Conservation (phyloP, 2,113 vertebrate genomes). For the Lathamus discolor region DNA sequence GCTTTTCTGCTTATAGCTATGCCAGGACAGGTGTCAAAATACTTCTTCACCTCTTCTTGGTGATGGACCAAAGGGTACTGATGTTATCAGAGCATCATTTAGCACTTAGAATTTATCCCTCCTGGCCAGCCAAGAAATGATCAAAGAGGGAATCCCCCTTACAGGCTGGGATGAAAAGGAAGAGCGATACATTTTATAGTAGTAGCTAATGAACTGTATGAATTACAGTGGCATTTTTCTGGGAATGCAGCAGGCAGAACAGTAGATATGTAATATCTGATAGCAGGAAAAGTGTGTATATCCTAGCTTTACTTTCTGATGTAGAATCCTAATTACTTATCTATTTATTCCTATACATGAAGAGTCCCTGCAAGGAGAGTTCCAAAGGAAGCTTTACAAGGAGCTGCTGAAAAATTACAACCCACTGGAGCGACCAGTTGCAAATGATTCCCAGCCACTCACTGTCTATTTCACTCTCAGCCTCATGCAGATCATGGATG, state of each 20-base stretch:
- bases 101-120: neutral
- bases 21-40: neutral
- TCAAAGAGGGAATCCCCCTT: neutral
- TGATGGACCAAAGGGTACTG: neutral
- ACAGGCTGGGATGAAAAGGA: neutral
- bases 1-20: neutral
- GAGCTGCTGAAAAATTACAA: conserved; percentile 87
- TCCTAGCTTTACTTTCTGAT: neutral
- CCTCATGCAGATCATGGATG: conserved; percentile 96
- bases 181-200: neutral
- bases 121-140: neutral
- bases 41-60: neutral
- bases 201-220: neutral
- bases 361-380: conserved; percentile 90
- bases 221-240: neutral
- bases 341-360: neutral
- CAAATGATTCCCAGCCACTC: conserved; percentile 87
- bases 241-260: neutral
- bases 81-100: neutral
- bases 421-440: conserved; percentile 86
- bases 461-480: conserved; percentile 87
- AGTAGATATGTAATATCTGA: neutral
- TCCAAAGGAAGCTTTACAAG: conserved; percentile 85
- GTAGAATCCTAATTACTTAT: neutral
- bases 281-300: neutral